phyloP scores from a whole-genome alignment of 2,888 invertebrate genomes.

The Yponomeuta malinellus region DNA sequence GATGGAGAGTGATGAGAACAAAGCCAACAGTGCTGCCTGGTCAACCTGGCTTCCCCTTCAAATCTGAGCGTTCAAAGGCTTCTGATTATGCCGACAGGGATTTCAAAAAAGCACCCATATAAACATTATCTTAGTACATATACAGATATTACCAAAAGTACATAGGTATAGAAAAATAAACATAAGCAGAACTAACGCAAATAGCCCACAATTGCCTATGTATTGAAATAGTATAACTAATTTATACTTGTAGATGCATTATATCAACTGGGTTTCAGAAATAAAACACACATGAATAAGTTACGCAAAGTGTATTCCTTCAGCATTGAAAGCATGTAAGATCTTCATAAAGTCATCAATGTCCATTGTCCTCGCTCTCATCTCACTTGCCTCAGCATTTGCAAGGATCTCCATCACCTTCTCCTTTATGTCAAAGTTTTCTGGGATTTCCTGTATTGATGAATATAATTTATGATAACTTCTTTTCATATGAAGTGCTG shows the following conservation, averaged over 20 bases:
- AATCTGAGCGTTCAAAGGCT: slow-evolving; percentile 72
- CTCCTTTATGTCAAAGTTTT: slow-evolving; percentile 87
- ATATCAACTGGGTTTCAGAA: slow-evolving; percentile 16
- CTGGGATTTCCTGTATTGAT: slow-evolving; percentile 79
- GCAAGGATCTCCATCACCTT: slow-evolving; percentile 85
- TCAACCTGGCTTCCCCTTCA: slow-evolving; percentile 80
- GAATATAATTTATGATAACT: background rate
- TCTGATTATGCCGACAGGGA: slow-evolving; percentile 83
- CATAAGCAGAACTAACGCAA: background rate
- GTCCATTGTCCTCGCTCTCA: slow-evolving; percentile 95
- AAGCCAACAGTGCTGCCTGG: slow-evolving; percentile 79
- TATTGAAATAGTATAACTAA: background rate
- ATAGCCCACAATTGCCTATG: background rate
- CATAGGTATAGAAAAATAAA: slow-evolving; percentile 2
- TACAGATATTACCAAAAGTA: slow-evolving; percentile 3
- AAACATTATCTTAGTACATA: slow-evolving; percentile 29
- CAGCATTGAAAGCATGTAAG: slow-evolving; percentile 90
- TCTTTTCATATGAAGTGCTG: too few relatives aligned
- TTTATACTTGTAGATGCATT: background rate
- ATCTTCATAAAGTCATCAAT: slow-evolving; percentile 95
- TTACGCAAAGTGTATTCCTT: slow-evolving; percentile 94
- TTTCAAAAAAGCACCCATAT: slow-evolving; percentile 80
- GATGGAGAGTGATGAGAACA: slow-evolving; percentile 79
- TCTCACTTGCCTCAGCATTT: slow-evolving; percentile 80
- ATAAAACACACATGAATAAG: slow-evolving; percentile 11